Conservation (phyloP, 2,888 invertebrate species). For the Plutella xylostella region DNA sequence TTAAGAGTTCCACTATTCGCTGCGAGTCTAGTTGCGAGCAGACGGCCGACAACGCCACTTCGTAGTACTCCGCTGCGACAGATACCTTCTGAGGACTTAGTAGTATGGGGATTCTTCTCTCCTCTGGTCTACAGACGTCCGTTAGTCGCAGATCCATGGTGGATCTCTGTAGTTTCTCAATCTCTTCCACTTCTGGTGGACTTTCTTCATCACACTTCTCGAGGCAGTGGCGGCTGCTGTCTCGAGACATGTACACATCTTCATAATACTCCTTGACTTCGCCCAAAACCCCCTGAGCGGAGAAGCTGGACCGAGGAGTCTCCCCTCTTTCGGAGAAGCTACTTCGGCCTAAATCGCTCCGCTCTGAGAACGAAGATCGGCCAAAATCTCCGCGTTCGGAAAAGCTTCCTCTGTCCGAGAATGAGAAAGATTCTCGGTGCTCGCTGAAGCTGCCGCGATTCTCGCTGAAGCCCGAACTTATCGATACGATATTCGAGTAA, state of each 20-base stretch:
- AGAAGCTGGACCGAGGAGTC: slow-evolving; percentile 56
- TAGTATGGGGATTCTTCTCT: slow-evolving; percentile 43
- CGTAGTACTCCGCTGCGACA: slow-evolving; percentile 66
- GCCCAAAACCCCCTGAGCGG: slow-evolving; percentile 53
- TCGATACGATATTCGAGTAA: slow-evolving; percentile 65
- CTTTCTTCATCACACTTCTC: slow-evolving; percentile 44
- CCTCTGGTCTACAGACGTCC: slow-evolving; percentile 46
- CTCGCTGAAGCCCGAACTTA: slow-evolving; percentile 71
- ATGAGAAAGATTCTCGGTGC: slow-evolving; percentile 58
- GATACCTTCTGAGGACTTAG: slow-evolving; percentile 53
- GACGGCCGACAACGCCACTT: slow-evolving; percentile 82
- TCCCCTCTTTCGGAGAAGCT: slow-evolving; percentile 60
- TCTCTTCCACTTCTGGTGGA: slow-evolving; percentile 37
- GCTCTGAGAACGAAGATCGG: slow-evolving; percentile 61
- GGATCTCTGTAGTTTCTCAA: slow-evolving; percentile 52
- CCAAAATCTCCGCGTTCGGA: slow-evolving; percentile 59
- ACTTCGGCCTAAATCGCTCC: slow-evolving; percentile 61
- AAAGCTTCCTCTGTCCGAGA: slow-evolving; percentile 58
- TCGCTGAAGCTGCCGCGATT: slow-evolving; percentile 65
- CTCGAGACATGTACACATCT: slow-evolving; percentile 51
- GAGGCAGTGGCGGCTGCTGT: slow-evolving; percentile 35
- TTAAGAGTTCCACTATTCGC: slow-evolving; percentile 83
- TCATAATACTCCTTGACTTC: slow-evolving; percentile 57
- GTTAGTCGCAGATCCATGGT: slow-evolving; percentile 55
- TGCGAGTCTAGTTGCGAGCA: slow-evolving; percentile 84